Base-by-base conservation (phyloP, 2,888 invertebrate genomes). In the Hymenopus coronatus region DNA sequence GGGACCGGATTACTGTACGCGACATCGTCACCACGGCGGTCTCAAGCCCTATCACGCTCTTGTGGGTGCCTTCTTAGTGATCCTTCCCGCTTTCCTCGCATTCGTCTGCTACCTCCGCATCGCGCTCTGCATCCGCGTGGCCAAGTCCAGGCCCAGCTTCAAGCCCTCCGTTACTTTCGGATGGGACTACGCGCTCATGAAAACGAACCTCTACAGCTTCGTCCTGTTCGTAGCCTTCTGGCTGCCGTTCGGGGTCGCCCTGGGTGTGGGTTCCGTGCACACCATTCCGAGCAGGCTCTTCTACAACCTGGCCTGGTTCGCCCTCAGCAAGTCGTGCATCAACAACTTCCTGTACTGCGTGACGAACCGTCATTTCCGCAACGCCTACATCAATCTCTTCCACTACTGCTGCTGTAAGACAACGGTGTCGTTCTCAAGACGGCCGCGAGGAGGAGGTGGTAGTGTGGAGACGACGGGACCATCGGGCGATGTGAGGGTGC, bases 341-440 rank as follows among this genome's bases (percentile, higher is more conserved):
- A 96, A 96, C 90, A 96, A 95, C 91, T 94, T 96, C 30, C 92
- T 97, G 82, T 96, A 96, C 92, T 95, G 96, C 91, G 93, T 95
- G 7, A 93, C 95, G n/a, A 96, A 96, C 92, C 93, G 94, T 14
- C 95, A 95, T 92, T 97, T 97, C 92, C 94, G 97, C 82, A 95
- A 94, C 89, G 96, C 97, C 9, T 97, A 96, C 92, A 94, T 95
- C 25, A 96, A 96, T 92, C 93, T 97, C 14, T 97, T 97, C 92
- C 96, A 96, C 92, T 97, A 97, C 92, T 97, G 97, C 92, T 97
- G 96, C 92, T 97, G 97, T 93, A 97, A 97, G 92, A 96, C 96
- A 14, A 96, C 96, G 8, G 95, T 96, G 33, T 95, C 96, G 2
- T 96, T 96, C 91, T 95, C 95, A 9, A 93, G 95, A 89, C 94